Evolutionary conservation across 1,140 invertebrate genomes (phyloP).

Genomic region (Aphis gossypii): DNA sequence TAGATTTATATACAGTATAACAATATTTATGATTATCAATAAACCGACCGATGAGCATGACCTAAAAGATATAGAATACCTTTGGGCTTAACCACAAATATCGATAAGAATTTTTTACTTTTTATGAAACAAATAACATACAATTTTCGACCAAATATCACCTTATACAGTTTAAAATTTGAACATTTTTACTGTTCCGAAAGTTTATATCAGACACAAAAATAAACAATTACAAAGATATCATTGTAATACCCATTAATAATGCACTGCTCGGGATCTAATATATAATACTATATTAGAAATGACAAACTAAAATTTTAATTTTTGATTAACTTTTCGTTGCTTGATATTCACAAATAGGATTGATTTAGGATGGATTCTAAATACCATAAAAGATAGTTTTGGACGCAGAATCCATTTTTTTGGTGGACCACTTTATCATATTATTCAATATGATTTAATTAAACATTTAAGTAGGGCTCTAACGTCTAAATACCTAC

Average conservation of each 20-base stretch:
- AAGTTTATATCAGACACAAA: too few species aligned
- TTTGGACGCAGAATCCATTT: too few species aligned
- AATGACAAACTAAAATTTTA: not conserved
- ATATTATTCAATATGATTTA: not conserved
- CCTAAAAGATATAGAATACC: not conserved
- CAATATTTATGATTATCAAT: not conserved
- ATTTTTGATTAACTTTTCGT: not conserved
- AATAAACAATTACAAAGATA: too few species aligned
- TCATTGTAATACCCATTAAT: not conserved
- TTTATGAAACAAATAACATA: too few species aligned
- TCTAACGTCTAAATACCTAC: not conserved
- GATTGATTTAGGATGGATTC: too few species aligned
- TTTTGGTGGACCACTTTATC: not conserved
- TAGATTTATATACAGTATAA: not conserved
- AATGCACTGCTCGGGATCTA: not conserved
- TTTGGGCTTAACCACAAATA: not conserved
- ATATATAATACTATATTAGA: not conserved
- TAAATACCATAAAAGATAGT: too few species aligned
- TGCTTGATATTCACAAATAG: too few species aligned
- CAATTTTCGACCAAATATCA: too few species aligned
- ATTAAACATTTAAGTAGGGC: not conserved
- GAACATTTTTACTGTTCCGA: too few species aligned
- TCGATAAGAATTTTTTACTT: not conserved
- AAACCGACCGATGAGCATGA: not conserved
- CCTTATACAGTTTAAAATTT: too few species aligned